Base-by-base conservation (phyloP, 2,888 invertebrate genomes). In the Nephrotoma flavescens region DNA sequence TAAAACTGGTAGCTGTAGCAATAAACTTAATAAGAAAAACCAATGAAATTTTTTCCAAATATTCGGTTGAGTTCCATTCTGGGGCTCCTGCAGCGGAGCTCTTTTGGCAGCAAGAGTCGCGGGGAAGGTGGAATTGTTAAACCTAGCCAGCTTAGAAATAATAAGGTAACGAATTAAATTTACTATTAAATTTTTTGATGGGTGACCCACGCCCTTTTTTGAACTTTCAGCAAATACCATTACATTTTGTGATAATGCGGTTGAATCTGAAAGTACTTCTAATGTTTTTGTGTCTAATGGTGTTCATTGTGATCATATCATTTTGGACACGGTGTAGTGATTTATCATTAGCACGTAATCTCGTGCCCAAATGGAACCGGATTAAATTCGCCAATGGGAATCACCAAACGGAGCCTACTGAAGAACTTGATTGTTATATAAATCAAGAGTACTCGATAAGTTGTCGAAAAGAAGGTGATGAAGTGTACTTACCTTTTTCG, bases 401-500 rank as follows among this genome's bases (percentile, higher is more conserved):
- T 52, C 86, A 52, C n/a, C 86, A 85, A 42, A 42, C 44, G 6
- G 83, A 86, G 47, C 19, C 92, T 86, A 92, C 92, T 87, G 94
- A 95, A 90, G 95, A 95, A 90, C 95, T 97, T 89, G 96, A 96
- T 90, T 98, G 98, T 91, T 93, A 94, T 88, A 97, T 98, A 90
- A 98, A 98, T 92, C 97, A 96, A 86, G 97, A 97, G 90, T 96
- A 96, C 90, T 94, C 95, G 4, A 93, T 97, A 89, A 93, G 94
- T 83, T 97, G 97, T 90, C 94, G 95, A 87, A 94, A 95, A 86
- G 96, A 96, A 90, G 94, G 94, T n/a, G 95, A 95, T 89, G 97
- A 98, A 92, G 95, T 98, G 44, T 98, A 95, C 91, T 92, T 98
- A 89, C 98, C 98, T 41, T 98, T 98, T 92, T 96, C 96, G 85